A percentile compares a stretch with the other conserved stretches of the same genome.
phyloP scores from a whole-genome alignment of 1,140 invertebrate genomes.

The Pachypeltis micranthus region DNA sequence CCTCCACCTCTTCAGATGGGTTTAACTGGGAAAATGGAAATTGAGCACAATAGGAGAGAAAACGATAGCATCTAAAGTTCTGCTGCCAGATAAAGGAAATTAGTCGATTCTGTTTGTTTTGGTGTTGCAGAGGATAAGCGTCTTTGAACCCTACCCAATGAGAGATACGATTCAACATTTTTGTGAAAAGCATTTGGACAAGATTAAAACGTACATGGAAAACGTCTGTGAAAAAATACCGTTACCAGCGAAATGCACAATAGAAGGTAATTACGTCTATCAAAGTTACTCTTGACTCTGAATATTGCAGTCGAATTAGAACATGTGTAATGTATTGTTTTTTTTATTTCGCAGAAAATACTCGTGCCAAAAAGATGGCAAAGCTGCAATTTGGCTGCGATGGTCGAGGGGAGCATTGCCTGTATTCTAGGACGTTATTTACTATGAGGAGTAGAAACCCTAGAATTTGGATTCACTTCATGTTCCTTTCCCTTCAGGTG shows the following conservation, averaged over 20 bases:
- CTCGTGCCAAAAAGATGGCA: conserved; percentile 64
- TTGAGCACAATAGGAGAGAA: too few relatives aligned
- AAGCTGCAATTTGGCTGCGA: conserved; percentile 84
- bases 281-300: neutral
- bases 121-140: conserved; percentile 54
- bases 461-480: conserved; percentile 85
- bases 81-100: too few relatives aligned
- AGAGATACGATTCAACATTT: conserved; percentile 84
- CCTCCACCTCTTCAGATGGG: too few relatives aligned
- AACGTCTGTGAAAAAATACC: conserved; percentile 71
- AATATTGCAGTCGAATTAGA: too few relatives aligned
- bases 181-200: conserved; percentile 84
- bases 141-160: conserved; percentile 78
- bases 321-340: conserved; percentile 4
- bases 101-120: too few relatives aligned
- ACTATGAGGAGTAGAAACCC: conserved; percentile 75
- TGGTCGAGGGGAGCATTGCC: conserved; percentile 69
- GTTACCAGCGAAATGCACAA: conserved; percentile 79
- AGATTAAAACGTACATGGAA: conserved; percentile 82
- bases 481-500: conserved; percentile 83
- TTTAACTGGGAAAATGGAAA: too few relatives aligned
- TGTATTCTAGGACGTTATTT: conserved; percentile 77
- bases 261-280: conserved; percentile 74
- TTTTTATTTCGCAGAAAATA: conserved; percentile 47
- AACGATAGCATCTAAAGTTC: too few relatives aligned